phyloP scores from a whole-genome alignment of 2,888 invertebrate genomes.

The Scrobipalpa costella region DNA sequence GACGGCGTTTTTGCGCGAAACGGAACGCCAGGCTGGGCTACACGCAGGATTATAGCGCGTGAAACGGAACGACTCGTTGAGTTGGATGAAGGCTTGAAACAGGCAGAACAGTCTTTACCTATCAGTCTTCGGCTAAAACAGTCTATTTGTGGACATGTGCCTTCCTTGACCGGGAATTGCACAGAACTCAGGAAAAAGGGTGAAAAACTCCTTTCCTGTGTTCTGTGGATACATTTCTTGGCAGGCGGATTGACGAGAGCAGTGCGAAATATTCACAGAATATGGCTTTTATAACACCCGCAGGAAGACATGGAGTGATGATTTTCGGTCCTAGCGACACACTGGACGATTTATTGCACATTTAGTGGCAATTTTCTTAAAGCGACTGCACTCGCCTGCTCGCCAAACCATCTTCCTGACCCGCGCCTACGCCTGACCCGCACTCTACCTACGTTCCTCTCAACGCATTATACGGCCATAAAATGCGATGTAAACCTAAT shows the following conservation, averaged over 20 bases:
- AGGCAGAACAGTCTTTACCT: slow-evolving; percentile 25
- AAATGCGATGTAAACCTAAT: slow-evolving; percentile 61
- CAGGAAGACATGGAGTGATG: too few species aligned
- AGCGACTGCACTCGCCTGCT: slow-evolving; percentile 19
- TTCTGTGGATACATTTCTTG: too few species aligned
- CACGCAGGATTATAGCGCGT: neutral
- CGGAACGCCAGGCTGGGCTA: neutral
- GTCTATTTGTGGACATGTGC: neutral
- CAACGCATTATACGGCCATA: slow-evolving; percentile 54
- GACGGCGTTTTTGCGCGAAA: slow-evolving; percentile 27
- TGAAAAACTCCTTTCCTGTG: too few species aligned
- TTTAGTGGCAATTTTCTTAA: slow-evolving; percentile 36
- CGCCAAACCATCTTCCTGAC: slow-evolving; percentile 13
- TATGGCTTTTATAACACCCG: neutral
- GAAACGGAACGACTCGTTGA: slow-evolving; percentile 23
- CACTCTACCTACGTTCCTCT: slow-evolving; percentile 51
- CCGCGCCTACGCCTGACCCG: slow-evolving; percentile 38
- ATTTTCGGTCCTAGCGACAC: too few species aligned
- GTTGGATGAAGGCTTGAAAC: neutral
- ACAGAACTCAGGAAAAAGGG: too few species aligned
- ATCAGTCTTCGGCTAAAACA: too few species aligned
- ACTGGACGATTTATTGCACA: slow-evolving; percentile 23
- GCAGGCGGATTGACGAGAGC: too few species aligned
- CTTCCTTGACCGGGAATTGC: slow-evolving; percentile 28
- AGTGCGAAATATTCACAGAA: too few species aligned